Evolutionary conservation across 2,797 vertebrate species (phyloP).

Genomic region (Notolabrus celidotus): DNA sequence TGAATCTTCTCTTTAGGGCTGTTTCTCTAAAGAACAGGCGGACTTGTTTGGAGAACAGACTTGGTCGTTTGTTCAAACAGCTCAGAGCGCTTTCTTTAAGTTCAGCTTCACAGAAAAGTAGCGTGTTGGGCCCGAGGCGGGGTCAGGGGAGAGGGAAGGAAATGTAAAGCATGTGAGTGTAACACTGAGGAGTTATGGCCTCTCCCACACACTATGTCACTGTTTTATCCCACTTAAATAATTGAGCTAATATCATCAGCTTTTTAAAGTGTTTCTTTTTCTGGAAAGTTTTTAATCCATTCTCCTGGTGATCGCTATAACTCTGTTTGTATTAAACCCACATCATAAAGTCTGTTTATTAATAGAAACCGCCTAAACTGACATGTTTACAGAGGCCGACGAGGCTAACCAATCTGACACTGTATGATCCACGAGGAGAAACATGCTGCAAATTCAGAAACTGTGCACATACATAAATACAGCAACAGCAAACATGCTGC

Average conservation of each 20-base stretch:
- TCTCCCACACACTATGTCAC: not conserved
- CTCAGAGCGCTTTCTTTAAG: constrained; percentile 4
- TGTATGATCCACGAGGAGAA: no score
- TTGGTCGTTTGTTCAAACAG: constrained; percentile 1
- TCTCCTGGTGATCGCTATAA: no score
- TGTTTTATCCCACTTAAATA: not conserved
- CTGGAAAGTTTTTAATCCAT: no score
- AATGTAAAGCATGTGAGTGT: constrained; percentile 11
- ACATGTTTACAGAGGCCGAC: no score
- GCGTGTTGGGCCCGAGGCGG: not conserved
- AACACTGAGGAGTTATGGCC: not conserved
- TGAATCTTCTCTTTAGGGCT: constrained; percentile 5
- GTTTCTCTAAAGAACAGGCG: not conserved
- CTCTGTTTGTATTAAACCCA: no score
- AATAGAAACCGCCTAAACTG: no score
- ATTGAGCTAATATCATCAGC: not conserved
- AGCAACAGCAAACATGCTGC: no score
- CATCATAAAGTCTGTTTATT: no score
- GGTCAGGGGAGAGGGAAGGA: not conserved
- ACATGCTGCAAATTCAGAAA: no score
- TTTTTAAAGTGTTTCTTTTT: no score
- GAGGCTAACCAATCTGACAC: no score
- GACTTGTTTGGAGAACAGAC: not conserved
- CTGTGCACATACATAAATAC: no score
- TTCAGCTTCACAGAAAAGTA: constrained; percentile 7